These are phyloP conservation scores for Erithacus rubecula DNA, from an alignment of 2,797 vertebrate genomes.

Conservation along the genomic window DNA sequence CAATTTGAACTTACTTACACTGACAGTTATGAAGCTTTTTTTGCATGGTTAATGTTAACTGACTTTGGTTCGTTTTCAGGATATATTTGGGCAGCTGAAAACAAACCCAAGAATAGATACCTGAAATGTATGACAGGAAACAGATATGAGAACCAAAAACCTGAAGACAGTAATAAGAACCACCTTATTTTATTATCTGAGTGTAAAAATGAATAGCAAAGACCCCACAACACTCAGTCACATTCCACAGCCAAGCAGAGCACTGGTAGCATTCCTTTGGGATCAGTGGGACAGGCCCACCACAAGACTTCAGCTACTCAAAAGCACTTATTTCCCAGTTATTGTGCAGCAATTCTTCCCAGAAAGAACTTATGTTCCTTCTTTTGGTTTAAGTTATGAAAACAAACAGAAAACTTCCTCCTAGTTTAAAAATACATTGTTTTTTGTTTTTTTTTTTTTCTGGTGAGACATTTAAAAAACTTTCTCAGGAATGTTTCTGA, in stretches of 20 bases:
- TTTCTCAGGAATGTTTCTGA: neutral
- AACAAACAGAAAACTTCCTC: neutral
- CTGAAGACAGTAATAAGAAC: neutral
- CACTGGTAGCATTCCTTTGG: neutral
- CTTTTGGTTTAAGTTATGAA: neutral
- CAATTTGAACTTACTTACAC: neutral
- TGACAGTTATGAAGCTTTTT: neutral
- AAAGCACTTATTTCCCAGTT: neutral
- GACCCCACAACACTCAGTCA: neutral
- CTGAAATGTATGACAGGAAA: neutral
- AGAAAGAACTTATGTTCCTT: neutral
- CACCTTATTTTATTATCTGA: neutral
- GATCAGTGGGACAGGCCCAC: neutral
- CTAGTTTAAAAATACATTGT: neutral
- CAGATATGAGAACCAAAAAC: neutral
- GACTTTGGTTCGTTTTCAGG: neutral
- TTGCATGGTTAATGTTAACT: neutral
- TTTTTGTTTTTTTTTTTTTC: neutral
- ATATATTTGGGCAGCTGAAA: conserved; percentile 1
- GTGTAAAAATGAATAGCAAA: neutral
- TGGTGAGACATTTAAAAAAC: neutral
- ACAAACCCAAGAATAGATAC: neutral
- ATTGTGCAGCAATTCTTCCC: neutral
- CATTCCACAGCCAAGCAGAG: neutral
- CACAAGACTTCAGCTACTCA: neutral